phyloP scores from a whole-genome alignment of 2,888 invertebrate genomes.

The Cheilosia soror region DNA sequence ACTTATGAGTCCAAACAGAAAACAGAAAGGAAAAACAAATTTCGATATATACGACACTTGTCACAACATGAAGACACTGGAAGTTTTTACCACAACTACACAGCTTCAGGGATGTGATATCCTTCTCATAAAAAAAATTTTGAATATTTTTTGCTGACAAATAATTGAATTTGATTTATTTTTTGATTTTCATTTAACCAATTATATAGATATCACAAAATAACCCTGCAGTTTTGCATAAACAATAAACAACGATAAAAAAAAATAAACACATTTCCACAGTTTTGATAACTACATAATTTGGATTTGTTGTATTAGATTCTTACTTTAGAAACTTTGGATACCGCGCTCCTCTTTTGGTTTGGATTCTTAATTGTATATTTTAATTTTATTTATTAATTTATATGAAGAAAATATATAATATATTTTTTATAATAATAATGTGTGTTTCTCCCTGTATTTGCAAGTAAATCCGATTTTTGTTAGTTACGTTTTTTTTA shows the following conservation, averaged over 20 bases:
- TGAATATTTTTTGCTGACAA: neutral
- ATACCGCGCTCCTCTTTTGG: conserved; percentile 68
- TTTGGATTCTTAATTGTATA: conserved; percentile 41
- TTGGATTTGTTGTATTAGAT: conserved; percentile 54
- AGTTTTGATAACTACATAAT: conserved; percentile 61
- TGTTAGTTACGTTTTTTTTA: neutral
- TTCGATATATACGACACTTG: conserved; percentile 59
- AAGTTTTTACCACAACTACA: conserved; percentile 58
- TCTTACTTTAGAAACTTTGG: conserved; percentile 75
- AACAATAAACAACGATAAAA: conserved; percentile 58
- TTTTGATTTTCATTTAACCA: neutral
- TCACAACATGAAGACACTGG: conserved; percentile 68
- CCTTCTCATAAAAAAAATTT: neutral
- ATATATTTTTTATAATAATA: conserved; percentile 16
- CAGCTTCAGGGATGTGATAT: conserved; percentile 71
- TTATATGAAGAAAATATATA: conserved; percentile 19
- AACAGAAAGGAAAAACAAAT: conserved; percentile 35
- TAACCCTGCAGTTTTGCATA: conserved; percentile 50
- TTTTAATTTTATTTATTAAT: conserved; percentile 24
- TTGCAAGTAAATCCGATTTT: conserved; percentile 20
- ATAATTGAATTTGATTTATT: neutral
- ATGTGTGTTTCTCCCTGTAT: conserved; percentile 61
- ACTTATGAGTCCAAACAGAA: conserved; percentile 9
- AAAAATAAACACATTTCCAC: conserved; percentile 54
- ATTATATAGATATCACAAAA: conserved; percentile 60